These are phyloP conservation scores for Dioctria linearis DNA, from an alignment of 2,888 invertebrate genomes.

Conservation along the genomic window DNA sequence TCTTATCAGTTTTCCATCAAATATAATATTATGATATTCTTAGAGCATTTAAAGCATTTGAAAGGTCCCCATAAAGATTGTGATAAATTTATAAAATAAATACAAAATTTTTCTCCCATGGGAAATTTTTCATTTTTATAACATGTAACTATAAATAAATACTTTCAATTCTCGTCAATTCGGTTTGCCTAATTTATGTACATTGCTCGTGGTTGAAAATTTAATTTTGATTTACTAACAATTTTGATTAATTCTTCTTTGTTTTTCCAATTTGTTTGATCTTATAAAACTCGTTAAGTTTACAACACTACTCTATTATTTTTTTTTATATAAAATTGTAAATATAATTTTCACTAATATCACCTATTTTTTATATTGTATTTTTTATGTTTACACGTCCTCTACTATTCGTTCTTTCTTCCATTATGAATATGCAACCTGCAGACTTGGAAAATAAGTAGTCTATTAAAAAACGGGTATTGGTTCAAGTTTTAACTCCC, in stretches of 20 bases:
- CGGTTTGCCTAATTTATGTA: constrained; percentile 37
- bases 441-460: constrained; percentile 31
- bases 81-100: constrained; percentile 40
- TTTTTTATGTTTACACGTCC: constrained; percentile 21
- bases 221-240: constrained; percentile 44
- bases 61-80: constrained; percentile 33
- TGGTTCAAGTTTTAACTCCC: constrained; percentile 29
- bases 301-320: constrained; percentile 32
- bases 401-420: constrained; percentile 16
- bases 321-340: constrained; percentile 54
- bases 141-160: constrained; percentile 49
- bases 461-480: constrained; percentile 31
- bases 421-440: constrained; percentile 29
- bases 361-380: constrained; percentile 55
- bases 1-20: background rate
- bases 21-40: constrained; percentile 38
- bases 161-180: constrained; percentile 45
- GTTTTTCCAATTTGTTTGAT: constrained; percentile 8
- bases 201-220: constrained; percentile 38
- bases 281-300: constrained; percentile 33
- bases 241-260: constrained; percentile 44
- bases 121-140: constrained; percentile 33
- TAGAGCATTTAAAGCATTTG: constrained; percentile 32
- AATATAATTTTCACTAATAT: constrained; percentile 57
- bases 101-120: constrained; percentile 31